Base-by-base conservation (phyloP, 2,113 vertebrate genomes). In the Aplodontia rufa region DNA sequence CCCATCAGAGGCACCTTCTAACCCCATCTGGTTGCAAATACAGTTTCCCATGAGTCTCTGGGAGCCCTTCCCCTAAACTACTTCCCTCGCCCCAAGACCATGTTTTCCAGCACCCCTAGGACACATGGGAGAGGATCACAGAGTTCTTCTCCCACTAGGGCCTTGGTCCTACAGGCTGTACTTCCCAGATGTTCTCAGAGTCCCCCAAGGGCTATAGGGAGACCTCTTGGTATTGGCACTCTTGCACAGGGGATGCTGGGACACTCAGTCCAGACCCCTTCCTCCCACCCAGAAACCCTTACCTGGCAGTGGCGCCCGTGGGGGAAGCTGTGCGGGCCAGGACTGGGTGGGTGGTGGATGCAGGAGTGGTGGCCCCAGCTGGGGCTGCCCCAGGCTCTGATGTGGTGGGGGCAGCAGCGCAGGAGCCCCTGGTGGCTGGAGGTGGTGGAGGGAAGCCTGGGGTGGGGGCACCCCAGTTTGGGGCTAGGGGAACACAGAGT, bases 311-410 rank as follows among this genome's bases (percentile, higher is more conserved):
- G 98, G 97, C 32, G 98, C 98, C 89, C 98, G 87, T 0, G 98
- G 98, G 71, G 97, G 97, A 98, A 99, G 99, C 97, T 99, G 99
- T 95, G 98, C 64, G 32, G 99, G 98, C 96, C 98, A 99, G 96
- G 98, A 96, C 84, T 98, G 98, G 8, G 98, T 64, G 0, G 98
- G 97, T 0, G 97, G 98, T 1, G 98, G 98, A 83, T 98, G 98
- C 94, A 98, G 97, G 75, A 98, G 97, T 0, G 97, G 97, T 5
- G 98, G 98, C 4, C 98, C 98, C 76, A 98, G 83, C 83, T 97
- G 98, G 55, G 97, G 98, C 71, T 98, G 98, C 28, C 98, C 98
- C 97, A 99, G 98, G 79, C 97, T 92, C 95, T 98, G 98, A 92
- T 99, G 99, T 3, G 99, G 99, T 95, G 99, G 97, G 91, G 99